A percentile compares a stretch with the other conserved stretches of the same genome.
These are phyloP conservation scores for Tautogolabrus adspersus DNA, from an alignment of 2,113 vertebrate genomes.

Conservation along the genomic window DNA sequence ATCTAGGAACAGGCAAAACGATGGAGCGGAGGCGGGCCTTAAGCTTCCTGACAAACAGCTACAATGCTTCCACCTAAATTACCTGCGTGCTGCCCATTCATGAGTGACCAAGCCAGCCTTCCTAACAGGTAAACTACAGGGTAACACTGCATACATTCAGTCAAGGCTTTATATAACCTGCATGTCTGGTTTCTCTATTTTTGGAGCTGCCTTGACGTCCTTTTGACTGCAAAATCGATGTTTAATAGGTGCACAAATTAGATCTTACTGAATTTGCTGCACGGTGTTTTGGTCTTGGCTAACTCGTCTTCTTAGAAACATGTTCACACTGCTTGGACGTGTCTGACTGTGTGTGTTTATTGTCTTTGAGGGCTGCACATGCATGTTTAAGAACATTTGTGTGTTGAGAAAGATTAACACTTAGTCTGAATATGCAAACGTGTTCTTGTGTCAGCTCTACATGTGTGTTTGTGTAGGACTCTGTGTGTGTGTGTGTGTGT, in stretches of 20 bases:
- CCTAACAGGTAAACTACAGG: too few relatives aligned
- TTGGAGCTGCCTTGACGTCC: neutral
- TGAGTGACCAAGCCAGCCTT: too few relatives aligned
- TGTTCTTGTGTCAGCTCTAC: neutral
- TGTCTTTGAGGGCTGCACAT: neutral
- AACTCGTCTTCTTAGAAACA: neutral
- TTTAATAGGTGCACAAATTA: neutral
- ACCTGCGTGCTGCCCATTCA: too few relatives aligned
- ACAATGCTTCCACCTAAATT: too few relatives aligned
- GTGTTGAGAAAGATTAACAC: neutral
- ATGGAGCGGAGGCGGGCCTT: too few relatives aligned
- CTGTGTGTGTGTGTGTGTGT: conserved; percentile 20
- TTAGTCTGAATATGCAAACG: neutral
- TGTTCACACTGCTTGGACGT: neutral
- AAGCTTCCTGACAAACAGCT: too few relatives aligned
- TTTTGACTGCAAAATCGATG: neutral
- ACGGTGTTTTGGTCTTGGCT: neutral
- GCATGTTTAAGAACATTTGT: neutral
- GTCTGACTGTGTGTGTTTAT: neutral
- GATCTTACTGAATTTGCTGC: neutral
- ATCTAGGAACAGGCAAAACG: too few relatives aligned
- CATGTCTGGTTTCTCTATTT: neutral
- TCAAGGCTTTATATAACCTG: neutral
- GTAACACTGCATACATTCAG: too few relatives aligned
- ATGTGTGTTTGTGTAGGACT: neutral